Percentiles rank a stretch among this genome's conserved stretches.
Evolutionary conservation across 2,888 invertebrate species (phyloP).

Genomic region (Leucoptera coffeella): DNA sequence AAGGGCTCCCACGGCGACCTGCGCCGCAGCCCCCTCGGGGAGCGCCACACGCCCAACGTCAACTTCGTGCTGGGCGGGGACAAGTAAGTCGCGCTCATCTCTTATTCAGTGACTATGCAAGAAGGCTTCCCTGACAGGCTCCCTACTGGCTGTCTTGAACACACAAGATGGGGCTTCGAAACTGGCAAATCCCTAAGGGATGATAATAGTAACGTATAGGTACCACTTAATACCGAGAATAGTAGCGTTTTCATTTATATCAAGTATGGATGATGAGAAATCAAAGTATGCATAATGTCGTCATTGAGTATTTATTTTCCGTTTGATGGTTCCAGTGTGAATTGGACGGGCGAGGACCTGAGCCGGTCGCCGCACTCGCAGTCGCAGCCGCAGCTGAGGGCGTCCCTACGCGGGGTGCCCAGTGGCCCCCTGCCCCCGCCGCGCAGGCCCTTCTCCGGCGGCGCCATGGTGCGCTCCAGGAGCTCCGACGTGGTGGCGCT

Average conservation of each 20-base stretch:
- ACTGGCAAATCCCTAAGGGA: no score
- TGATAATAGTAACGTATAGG: no score
- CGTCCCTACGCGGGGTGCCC: conserved; percentile 12
- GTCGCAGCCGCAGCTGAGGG: conserved; percentile 27
- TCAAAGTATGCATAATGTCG: no score
- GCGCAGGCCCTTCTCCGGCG: conserved; percentile 15
- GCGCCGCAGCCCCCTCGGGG: conserved; percentile 27
- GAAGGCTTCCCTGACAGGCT: neutral
- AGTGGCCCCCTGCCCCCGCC: conserved; percentile 15
- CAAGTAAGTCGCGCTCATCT: conserved; percentile 24
- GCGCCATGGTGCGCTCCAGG: conserved; percentile 11
- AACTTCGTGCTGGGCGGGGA: conserved; percentile 42
- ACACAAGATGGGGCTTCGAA: no score
- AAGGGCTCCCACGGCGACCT: conserved; percentile 18
- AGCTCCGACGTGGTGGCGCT: conserved; percentile 8
- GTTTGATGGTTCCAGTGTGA: conserved; percentile 17
- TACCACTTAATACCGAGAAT: no score
- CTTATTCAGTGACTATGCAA: no score
- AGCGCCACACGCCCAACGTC: conserved; percentile 23
- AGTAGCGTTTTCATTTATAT: no score
- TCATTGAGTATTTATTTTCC: no score
- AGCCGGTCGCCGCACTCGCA: conserved; percentile 20
- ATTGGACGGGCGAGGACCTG: conserved; percentile 39
- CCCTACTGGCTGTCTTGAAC: no score
- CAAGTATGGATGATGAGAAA: no score